These are phyloP conservation scores for Pseudonaja textilis DNA, from an alignment of 2,113 vertebrate genomes.

Conservation along the genomic window DNA sequence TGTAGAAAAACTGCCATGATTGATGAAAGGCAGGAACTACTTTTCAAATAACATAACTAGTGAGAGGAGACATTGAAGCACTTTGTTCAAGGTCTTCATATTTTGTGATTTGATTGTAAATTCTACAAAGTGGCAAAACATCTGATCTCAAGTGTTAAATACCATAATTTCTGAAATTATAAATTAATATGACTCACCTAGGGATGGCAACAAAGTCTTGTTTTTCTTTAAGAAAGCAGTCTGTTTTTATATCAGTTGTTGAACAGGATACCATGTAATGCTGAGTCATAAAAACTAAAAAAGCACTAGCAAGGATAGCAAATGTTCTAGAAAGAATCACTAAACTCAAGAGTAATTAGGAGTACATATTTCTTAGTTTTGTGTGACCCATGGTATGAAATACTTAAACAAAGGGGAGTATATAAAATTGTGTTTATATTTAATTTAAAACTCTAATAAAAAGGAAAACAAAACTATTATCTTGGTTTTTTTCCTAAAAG, in stretches of 20 bases:
- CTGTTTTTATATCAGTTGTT: neutral
- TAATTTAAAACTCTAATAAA: neutral
- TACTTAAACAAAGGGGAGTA: neutral
- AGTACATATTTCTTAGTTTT: neutral
- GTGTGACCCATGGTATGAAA: neutral
- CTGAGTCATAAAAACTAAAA: conserved; percentile 2
- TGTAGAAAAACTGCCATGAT: neutral
- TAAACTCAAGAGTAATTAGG: neutral
- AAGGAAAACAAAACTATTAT: neutral
- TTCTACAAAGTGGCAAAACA: neutral
- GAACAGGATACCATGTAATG: neutral
- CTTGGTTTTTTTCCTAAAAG: neutral
- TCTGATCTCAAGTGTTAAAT: neutral
- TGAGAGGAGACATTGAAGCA: neutral
- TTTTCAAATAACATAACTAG: neutral
- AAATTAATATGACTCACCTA: neutral
- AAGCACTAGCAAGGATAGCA: neutral
- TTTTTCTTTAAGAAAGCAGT: neutral
- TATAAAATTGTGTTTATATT: no score
- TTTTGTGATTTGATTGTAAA: neutral
- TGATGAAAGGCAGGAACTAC: neutral
- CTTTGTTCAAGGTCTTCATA: neutral
- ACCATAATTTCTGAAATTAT: neutral
- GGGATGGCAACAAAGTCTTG: neutral
- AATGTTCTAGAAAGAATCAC: neutral